Evolutionary conservation across 1,140 invertebrate genomes (phyloP), one percentile per base, ranked within the genome.

Genomic region (Drosophila subobscura): DNA sequence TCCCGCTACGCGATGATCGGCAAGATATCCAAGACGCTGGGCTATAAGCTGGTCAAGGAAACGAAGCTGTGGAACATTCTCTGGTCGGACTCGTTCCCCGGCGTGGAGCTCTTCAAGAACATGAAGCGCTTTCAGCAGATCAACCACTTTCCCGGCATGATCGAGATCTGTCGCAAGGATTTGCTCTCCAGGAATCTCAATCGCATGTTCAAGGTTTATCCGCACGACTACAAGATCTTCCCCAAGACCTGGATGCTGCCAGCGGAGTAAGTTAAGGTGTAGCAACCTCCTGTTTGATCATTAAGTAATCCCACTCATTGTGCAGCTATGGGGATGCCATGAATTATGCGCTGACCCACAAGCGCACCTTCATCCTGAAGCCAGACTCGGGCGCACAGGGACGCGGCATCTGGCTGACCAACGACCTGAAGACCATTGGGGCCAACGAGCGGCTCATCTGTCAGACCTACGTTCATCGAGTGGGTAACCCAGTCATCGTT

Each of bases 161-260:
- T 95, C 61, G 97, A 98, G 92, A 97, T 98, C 70, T 97, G 96
- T 92, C 93, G 94, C 71, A 98, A 97, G 92, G 96, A 97, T 93
- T 92, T 97, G 45, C 92, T 98, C 5, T 96, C 96, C 5, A 92
- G 96, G 56, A 97, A 97, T 91, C 93, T 98, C 50, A 97, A 96
- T 91, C 93, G 96, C 63, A 97, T 98, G 97, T 92, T 94, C 50
- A 96, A 96, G 92, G 89, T 96, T 25, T 98, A 96, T 92, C 96
- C 97, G 0, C 95, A 96, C 77, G 96, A 97, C 59, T 98, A 98
- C 89, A 96, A 96, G 81, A 96, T 98, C 91, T 98, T 97, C 91
- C 97, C 97, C 3, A 97, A 96, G 93, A 97, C 97, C n/a, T 98
- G 97, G 97, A 97, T 96, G 92, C 93, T 98, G 59, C 97, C 97